Conservation (phyloP, 2,888 invertebrate species). For the Cyclophora albipunctata region DNA sequence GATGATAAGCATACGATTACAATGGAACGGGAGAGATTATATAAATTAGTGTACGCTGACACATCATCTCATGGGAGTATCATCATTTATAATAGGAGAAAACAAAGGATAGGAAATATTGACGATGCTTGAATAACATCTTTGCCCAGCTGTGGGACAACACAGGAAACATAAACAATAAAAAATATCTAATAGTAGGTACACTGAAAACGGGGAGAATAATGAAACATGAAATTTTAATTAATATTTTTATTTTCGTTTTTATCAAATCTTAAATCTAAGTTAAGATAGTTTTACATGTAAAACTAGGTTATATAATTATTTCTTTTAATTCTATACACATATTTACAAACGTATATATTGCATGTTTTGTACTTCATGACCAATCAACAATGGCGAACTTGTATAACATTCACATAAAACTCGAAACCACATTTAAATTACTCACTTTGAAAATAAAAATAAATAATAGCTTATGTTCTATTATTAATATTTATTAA, state of each 20-base stretch:
- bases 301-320: slow-evolving; percentile 36
- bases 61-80: too few relatives aligned
- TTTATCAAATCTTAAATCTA: slow-evolving; percentile 44
- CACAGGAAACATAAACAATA: too few relatives aligned
- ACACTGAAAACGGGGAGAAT: too few relatives aligned
- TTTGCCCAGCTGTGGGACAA: too few relatives aligned
- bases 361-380: slow-evolving; percentile 37
- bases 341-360: slow-evolving; percentile 67
- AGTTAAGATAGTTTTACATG: slow-evolving; percentile 32
- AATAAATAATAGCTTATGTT: slow-evolving; percentile 27
- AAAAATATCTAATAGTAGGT: too few relatives aligned
- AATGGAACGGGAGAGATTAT: too few relatives aligned
- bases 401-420: slow-evolving; percentile 23
- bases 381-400: slow-evolving; percentile 19
- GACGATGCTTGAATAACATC: too few relatives aligned
- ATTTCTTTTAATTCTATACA: slow-evolving; percentile 59
- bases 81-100: too few relatives aligned
- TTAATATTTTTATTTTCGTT: slow-evolving; percentile 43
- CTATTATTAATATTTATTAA: slow-evolving; percentile 20
- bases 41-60: too few relatives aligned
- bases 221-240: slow-evolving; percentile 5
- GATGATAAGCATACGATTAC: too few relatives aligned
- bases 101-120: too few relatives aligned
- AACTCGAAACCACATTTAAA: slow-evolving; percentile 11
- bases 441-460: slow-evolving; percentile 17